These are phyloP conservation scores for Scaptomyza polygonia DNA, from an alignment of 2,888 invertebrate species.

Conservation along the genomic window DNA sequence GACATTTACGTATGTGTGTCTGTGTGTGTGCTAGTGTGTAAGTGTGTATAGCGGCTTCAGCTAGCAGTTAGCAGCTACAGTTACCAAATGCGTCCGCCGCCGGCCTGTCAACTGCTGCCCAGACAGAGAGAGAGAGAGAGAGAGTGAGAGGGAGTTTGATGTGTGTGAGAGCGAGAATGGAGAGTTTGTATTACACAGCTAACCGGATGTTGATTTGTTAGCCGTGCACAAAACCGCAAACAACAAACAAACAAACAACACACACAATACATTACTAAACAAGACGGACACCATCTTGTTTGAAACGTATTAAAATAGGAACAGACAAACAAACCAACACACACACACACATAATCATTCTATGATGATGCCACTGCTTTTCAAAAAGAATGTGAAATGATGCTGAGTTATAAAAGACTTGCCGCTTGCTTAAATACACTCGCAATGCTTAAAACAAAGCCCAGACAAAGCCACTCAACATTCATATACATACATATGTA, in stretches of 20 bases:
- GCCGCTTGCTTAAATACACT: slow-evolving; percentile 14
- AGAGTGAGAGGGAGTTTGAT: background rate
- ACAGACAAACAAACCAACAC: background rate
- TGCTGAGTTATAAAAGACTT: slow-evolving; percentile 41
- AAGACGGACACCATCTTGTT: slow-evolving; percentile 6
- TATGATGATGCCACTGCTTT: slow-evolving; percentile 5
- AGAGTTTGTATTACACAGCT: slow-evolving; percentile 19
- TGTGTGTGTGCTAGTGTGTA: slow-evolving; percentile 5
- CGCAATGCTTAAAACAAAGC: slow-evolving; percentile 8
- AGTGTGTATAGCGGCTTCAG: slow-evolving; percentile 30
- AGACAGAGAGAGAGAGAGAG: slow-evolving; percentile 29
- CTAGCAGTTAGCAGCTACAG: slow-evolving; percentile 67
- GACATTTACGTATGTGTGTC: slow-evolving; percentile 4
- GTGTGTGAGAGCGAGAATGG: slow-evolving; percentile 13
- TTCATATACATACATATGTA: too few relatives aligned
- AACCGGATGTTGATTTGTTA: slow-evolving; percentile 62
- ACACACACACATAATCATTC: slow-evolving; percentile 4
- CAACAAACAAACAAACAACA: slow-evolving; percentile 8
- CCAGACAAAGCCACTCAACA: slow-evolving; percentile 4
- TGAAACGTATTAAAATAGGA: slow-evolving; percentile 2
- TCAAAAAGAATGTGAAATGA: slow-evolving; percentile 50
- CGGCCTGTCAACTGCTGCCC: slow-evolving; percentile 63
- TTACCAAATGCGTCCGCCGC: slow-evolving; percentile 67
- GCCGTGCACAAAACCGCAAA: slow-evolving; percentile 38
- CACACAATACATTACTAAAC: slow-evolving; percentile 11